Percentiles rank a stretch among this genome's conserved stretches.
phyloP scores from a whole-genome alignment of 2,888 invertebrate species.

The Ecliptopera silaceata region DNA sequence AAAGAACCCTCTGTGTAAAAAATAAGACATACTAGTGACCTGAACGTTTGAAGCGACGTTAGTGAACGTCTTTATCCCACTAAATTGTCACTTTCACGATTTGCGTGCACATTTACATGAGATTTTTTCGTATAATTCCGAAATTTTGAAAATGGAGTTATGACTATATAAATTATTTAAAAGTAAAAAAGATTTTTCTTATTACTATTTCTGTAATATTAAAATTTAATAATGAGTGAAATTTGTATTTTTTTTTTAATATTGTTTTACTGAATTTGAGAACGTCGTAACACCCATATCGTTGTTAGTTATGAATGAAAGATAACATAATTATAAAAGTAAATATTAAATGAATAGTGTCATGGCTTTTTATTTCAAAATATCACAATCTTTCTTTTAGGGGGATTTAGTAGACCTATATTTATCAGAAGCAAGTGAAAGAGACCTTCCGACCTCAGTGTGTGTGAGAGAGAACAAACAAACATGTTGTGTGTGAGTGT shows the following conservation, averaged over 20 bases:
- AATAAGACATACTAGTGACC: constrained; percentile 83
- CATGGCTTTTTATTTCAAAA: constrained; percentile 70
- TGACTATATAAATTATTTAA: constrained; percentile 80
- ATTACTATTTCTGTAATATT: constrained; percentile 81
- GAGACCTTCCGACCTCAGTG: too few species aligned
- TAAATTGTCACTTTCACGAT: constrained; percentile 79
- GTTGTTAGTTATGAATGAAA: constrained; percentile 83
- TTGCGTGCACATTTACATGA: constrained; percentile 77
- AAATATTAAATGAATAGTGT: constrained; percentile 83
- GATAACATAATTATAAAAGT: constrained; percentile 84
- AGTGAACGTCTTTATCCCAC: constrained; percentile 74
- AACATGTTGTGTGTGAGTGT: too few species aligned
- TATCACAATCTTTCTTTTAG: neutral
- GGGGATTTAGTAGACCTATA: neutral
- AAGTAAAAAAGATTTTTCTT: constrained; percentile 72
- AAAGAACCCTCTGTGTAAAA: constrained; percentile 80
- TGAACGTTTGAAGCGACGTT: constrained; percentile 80
- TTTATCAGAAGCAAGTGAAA: too few species aligned
- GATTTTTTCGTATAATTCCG: constrained; percentile 66
- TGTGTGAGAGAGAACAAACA: too few species aligned
- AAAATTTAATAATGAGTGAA: constrained; percentile 82
- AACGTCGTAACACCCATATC: constrained; percentile 83
- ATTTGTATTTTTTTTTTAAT: constrained; percentile 82
- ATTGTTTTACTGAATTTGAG: constrained; percentile 82
- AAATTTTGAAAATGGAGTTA: constrained; percentile 73